These are phyloP conservation scores for Anthophora plumipes DNA, from an alignment of 2,888 invertebrate species.

Conservation along the genomic window DNA sequence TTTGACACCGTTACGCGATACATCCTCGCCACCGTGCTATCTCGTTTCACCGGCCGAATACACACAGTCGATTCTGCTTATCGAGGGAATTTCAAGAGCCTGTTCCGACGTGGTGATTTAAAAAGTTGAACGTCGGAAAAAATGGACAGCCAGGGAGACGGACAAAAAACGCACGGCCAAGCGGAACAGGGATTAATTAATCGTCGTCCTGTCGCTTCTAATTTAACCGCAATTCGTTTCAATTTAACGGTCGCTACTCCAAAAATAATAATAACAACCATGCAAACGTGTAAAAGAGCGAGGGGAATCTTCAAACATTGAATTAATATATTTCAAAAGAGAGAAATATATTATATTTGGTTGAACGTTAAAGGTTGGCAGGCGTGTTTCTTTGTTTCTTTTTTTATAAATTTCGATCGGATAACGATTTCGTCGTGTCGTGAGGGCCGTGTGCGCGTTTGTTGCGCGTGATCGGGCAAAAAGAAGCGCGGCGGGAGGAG, in stretches of 20 bases:
- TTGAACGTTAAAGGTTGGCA: too few species aligned
- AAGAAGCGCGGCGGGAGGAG: constrained; percentile 5
- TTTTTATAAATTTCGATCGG: background rate
- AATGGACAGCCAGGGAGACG: background rate
- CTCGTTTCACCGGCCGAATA: constrained; percentile 50
- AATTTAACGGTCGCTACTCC: constrained; percentile 60
- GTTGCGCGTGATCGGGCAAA: constrained; percentile 17
- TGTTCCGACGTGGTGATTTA: background rate
- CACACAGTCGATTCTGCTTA: constrained; percentile 13
- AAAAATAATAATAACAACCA: too few species aligned
- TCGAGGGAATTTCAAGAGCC: constrained; percentile 15
- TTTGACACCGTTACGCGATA: constrained; percentile 49
- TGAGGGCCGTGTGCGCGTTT: constrained; percentile 12
- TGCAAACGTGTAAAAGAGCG: too few species aligned
- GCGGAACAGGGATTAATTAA: constrained; percentile 38
- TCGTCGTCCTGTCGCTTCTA: constrained; percentile 27
- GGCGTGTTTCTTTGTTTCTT: background rate
- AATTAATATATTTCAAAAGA: too few species aligned
- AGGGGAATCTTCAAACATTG: too few species aligned
- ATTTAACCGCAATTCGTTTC: constrained; percentile 50
- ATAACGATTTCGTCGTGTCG: constrained; percentile 32
- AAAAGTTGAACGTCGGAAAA: background rate
- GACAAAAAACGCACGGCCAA: constrained; percentile 11
- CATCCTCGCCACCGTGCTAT: constrained; percentile 42
- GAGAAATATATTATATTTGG: too few species aligned